These are phyloP conservation scores for Apeira syringaria DNA, from an alignment of 2,888 invertebrate species.

Conservation along the genomic window DNA sequence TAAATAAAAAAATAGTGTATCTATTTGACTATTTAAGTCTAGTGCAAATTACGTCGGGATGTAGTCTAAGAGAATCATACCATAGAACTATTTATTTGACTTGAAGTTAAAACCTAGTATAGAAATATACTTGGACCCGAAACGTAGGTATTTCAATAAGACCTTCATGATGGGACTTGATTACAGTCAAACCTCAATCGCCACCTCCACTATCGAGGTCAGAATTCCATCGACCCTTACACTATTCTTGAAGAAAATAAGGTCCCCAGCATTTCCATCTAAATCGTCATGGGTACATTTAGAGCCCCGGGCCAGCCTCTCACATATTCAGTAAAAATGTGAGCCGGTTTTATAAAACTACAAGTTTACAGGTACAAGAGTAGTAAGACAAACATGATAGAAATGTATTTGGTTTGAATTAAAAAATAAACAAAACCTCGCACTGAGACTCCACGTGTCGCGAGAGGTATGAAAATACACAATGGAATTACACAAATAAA, in stretches of 20 bases:
- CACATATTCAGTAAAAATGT: constrained; percentile 26
- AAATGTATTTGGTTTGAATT: too few species aligned
- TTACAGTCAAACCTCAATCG: constrained; percentile 13
- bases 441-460: too few species aligned
- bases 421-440: too few species aligned
- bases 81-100: background rate
- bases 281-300: constrained; percentile 31
- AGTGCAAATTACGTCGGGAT: too few species aligned
- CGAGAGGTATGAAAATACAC: too few species aligned
- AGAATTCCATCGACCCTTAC: constrained; percentile 27
- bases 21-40: too few species aligned
- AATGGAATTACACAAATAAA: too few species aligned
- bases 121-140: too few species aligned
- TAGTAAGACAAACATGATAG: too few species aligned
- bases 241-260: constrained; percentile 25
- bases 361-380: constrained; percentile 7
- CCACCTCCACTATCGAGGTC: constrained; percentile 22
- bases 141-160: constrained; percentile 19
- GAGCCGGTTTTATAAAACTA: constrained; percentile 3
- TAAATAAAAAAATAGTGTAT: too few species aligned
- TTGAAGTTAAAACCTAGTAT: too few species aligned
- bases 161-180: constrained; percentile 16
- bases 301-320: constrained; percentile 17
- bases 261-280: constrained; percentile 33
- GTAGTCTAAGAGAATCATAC: background rate